Conservation (phyloP, 2,888 invertebrate genomes). For the Dicyrtomina minuta region DNA sequence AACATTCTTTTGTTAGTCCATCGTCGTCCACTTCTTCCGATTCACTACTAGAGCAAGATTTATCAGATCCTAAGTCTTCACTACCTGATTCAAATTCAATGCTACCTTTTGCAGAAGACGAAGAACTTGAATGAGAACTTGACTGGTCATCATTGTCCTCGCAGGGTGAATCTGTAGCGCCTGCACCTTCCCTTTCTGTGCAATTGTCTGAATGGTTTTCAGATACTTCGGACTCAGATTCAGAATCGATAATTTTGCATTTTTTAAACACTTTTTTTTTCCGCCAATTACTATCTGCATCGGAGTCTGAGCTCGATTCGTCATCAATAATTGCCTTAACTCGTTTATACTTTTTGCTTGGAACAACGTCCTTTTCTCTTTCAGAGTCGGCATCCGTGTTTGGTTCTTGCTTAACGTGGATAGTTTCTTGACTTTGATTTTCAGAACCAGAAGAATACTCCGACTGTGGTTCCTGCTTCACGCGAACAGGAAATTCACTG, state of each 20-base stretch:
- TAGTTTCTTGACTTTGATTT: background rate
- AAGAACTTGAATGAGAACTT: background rate
- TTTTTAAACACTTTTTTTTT: background rate
- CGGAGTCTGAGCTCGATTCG: conserved; percentile 3
- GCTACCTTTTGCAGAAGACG: conserved; percentile 4
- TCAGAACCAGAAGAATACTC: background rate
- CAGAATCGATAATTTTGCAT: too few relatives aligned
- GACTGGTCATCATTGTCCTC: too few relatives aligned
- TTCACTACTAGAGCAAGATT: conserved; percentile 26
- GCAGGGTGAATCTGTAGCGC: background rate
- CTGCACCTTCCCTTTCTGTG: background rate
- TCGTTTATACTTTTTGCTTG: conserved; percentile 1
- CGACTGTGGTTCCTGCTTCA: background rate
- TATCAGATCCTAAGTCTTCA: conserved; percentile 15
- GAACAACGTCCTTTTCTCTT: background rate
- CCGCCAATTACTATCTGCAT: background rate
- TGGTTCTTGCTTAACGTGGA: background rate
- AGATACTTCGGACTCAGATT: conserved; percentile 5
- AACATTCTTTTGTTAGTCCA: conserved; percentile 25
- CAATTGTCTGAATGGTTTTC: too few relatives aligned
- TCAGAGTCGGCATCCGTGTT: background rate
- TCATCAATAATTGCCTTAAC: background rate
- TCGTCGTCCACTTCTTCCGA: conserved; percentile 25
- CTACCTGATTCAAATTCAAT: conserved; percentile 15
- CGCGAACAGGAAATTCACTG: background rate